These are phyloP conservation scores for Epistrophe grossulariae DNA, from an alignment of 2,888 invertebrate species.

Conservation along the genomic window DNA sequence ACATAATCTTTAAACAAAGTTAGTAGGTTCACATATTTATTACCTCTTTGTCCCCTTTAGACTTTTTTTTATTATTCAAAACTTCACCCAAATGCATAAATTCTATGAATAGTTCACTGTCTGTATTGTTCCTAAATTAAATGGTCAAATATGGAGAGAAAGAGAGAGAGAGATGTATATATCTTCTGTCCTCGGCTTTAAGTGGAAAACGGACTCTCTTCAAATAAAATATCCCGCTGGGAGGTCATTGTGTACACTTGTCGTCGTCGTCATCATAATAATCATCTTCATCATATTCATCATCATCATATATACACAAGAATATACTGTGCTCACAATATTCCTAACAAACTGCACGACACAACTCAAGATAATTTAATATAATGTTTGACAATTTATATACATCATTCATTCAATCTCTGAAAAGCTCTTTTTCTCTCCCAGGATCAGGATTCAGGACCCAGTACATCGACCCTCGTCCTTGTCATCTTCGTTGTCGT, in stretches of 20 bases:
- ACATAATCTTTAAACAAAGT: too few relatives aligned
- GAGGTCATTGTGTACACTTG: constrained; percentile 19
- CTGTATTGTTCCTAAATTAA: constrained; percentile 17
- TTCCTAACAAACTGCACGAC: constrained; percentile 44
- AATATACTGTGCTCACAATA: constrained; percentile 28
- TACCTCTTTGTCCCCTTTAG: too few relatives aligned
- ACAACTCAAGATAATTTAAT: constrained; percentile 77
- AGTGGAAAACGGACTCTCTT: constrained; percentile 35
- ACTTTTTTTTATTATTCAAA: too few relatives aligned
- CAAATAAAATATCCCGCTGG: constrained; percentile 54
- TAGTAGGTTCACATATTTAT: too few relatives aligned
- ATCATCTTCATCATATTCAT: constrained; percentile 52
- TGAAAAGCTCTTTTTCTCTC: constrained; percentile 59
- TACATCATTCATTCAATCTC: constrained; percentile 76
- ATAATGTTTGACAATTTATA: constrained; percentile 79
- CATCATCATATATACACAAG: constrained; percentile 25
- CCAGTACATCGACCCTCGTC: constrained; percentile 57
- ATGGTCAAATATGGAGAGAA: background rate
- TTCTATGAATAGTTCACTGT: background rate
- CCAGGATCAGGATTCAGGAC: constrained; percentile 27
- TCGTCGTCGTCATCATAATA: constrained; percentile 22
- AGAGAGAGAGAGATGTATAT: too few relatives aligned
- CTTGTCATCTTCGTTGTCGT: constrained; percentile 27
- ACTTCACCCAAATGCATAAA: too few relatives aligned
- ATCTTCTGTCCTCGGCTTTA: background rate